A percentile compares a stretch with the other conserved stretches of the same genome.
Evolutionary conservation across 2,888 invertebrate genomes (phyloP).

Genomic region (Choreutis nemorana): DNA sequence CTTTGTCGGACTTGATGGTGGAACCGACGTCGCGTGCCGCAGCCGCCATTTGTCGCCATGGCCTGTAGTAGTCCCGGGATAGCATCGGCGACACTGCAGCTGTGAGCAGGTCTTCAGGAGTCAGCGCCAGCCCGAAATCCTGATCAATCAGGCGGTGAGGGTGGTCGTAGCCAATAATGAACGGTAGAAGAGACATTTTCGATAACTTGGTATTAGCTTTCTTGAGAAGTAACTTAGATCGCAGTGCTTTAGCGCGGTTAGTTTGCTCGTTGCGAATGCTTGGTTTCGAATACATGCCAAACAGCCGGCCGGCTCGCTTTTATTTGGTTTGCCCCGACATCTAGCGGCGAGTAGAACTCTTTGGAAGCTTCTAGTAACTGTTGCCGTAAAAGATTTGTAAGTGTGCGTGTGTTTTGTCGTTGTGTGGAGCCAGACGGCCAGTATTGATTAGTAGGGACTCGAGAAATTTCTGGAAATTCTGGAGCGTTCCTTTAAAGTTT

Average conservation of each 20-base stretch:
- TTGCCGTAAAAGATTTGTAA: not conserved
- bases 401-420: slow-evolving; percentile 4
- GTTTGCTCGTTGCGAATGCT: slow-evolving; percentile 6
- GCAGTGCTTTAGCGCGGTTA: slow-evolving; percentile 5
- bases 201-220: slow-evolving; percentile 1
- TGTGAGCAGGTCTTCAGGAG: slow-evolving; percentile 42
- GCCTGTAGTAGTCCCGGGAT: slow-evolving; percentile 32
- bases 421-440: slow-evolving; percentile 1
- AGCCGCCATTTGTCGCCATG: slow-evolving; percentile 38
- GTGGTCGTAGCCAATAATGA: slow-evolving; percentile 22
- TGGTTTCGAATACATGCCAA: slow-evolving; percentile 2
- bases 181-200: slow-evolving; percentile 28
- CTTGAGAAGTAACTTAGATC: slow-evolving; percentile 7
- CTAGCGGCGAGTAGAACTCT: slow-evolving; percentile 21
- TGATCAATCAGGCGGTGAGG: slow-evolving; percentile 42
- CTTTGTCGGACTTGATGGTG: slow-evolving; percentile 51
- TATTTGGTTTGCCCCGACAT: slow-evolving; percentile 26
- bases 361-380: slow-evolving; percentile 11
- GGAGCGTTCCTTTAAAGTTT: slow-evolving; percentile 5
- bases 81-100: slow-evolving; percentile 24
- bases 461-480: slow-evolving; percentile 2
- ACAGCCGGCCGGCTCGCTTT: slow-evolving; percentile 18
- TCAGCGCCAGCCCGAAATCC: slow-evolving; percentile 46
- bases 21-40: slow-evolving; percentile 50
- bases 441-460: slow-evolving; percentile 3